Base-by-base conservation (phyloP, 1,140 invertebrate species). In the Capitella teleta region DNA sequence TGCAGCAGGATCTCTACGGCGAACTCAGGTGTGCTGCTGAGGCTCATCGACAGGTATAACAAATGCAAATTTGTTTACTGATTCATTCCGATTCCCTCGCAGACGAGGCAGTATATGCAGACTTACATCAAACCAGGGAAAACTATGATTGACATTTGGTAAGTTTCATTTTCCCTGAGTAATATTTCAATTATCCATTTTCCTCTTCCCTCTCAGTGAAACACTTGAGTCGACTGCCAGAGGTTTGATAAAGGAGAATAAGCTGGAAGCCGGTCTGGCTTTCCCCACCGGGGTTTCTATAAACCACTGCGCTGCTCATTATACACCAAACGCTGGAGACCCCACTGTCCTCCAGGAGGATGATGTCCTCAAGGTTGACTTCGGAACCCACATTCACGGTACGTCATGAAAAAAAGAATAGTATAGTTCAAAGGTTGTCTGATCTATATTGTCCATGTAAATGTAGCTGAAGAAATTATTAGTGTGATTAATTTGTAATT, bases 361-460 rank as follows among this genome's bases (percentile, higher is more conserved):
- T 68, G 96, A 99, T 76, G 94, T 99, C 2, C 94, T 93, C 48
- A 99, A 99, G 75, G 96, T 98, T 65, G 96, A 99, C 74, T 99
- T 98, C 76, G 96, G 96, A 47, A 96, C 93, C 26, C 96, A 99
- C 70, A 91, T 99, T 40, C 98, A 98, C 74, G 95, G 83, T 78
- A 60, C 60, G 60, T 16, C n/a, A n/a, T n/a, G n/a, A n/a, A n/a
- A n/a, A n/a, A n/a, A n/a, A n/a, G n/a, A n/a, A n/a, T n/a, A n/a
- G n/a, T n/a, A n/a, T n/a, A n/a, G n/a, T n/a, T n/a, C n/a, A n/a
- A n/a, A n/a, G n/a, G n/a, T n/a, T n/a, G n/a, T n/a, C n/a, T n/a
- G n/a, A n/a, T n/a, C n/a, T n/a, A n/a, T n/a, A n/a, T n/a, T n/a
- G n/a, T n/a, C n/a, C n/a, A n/a, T n/a, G n/a, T n/a, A n/a, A n/a